Evolutionary conservation across 1,140 invertebrate genomes (phyloP).

Genomic region (Cecropterus lyciades): DNA sequence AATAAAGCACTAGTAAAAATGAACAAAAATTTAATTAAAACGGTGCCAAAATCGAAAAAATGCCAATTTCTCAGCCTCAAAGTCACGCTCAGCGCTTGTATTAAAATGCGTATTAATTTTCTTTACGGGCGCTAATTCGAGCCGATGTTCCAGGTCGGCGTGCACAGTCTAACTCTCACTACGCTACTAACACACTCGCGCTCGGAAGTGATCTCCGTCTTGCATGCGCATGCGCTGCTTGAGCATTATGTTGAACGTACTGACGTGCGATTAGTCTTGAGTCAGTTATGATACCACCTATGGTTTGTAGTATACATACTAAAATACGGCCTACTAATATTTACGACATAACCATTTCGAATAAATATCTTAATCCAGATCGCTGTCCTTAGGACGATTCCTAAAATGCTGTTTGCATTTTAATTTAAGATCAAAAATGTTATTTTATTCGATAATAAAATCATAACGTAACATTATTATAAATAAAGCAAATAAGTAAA

Average conservation of each 20-base stretch:
- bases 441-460: too few species aligned
- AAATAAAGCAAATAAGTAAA: too few species aligned
- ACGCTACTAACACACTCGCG: conserved; percentile 54
- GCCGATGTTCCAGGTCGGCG: conserved; percentile 55
- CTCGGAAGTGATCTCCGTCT: conserved; percentile 57
- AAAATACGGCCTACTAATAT: too few species aligned
- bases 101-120: conserved; percentile 50
- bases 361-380: too few species aligned
- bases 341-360: too few species aligned
- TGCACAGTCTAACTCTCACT: conserved; percentile 73
- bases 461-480: too few species aligned
- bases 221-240: conserved; percentile 3
- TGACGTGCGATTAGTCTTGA: conserved; percentile 19
- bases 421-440: too few species aligned
- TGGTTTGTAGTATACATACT: not conserved
- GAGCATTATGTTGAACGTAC: conserved; percentile 23
- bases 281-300: conserved; percentile 11
- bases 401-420: too few species aligned
- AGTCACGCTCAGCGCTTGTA: conserved; percentile 30
- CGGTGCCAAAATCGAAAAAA: not conserved
- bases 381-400: too few species aligned
- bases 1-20: too few species aligned
- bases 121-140: conserved; percentile 60
- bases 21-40: not conserved
- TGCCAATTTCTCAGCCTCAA: conserved; percentile 7